Base-by-base conservation (phyloP, 2,113 vertebrate species). In the Bubo bubo region DNA sequence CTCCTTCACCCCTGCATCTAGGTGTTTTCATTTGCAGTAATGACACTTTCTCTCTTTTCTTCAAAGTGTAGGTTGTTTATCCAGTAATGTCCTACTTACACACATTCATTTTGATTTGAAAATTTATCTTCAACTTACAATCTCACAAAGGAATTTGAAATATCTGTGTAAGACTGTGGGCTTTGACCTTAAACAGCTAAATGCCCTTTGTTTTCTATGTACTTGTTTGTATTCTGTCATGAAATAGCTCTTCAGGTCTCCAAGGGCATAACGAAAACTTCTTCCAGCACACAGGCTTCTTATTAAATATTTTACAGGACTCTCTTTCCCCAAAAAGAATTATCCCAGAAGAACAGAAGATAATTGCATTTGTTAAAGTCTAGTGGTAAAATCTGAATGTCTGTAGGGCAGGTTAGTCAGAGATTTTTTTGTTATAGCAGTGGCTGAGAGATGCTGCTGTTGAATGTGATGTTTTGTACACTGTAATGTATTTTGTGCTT, bases 1-100 rank as follows among this genome's bases (percentile, higher is more conserved):
- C 7, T 49, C 5, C 5, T 3, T 4, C 21, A 14, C 3, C 8
- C 2, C 5, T 13, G 15, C 34, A 41, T 5, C 14, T 39, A 35
- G 17, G 20, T 63, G 14, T 1, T 74, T 71, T 67, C 12, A 18
- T 3, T 55, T 75, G 23, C 20, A 43, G 8, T 67, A 66, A 19
- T 35, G 30, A 6, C 27, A 27, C 16, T 66, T 86, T 30, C 47
- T 66, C 16, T 12, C 8, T 32, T 81, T 91, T 66, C 32, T 68
- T 79, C 35, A 50, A 79, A 93, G 21, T 58, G 53, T 30, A 67
- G 4, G 4, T 35, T 66, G 9, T 53, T 81, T 81, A 9, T 45
- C 8, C 10, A 58, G 34, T 59, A 24, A 28, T n/a, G 14, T 26
- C 85, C 13, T 52, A 53, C 15, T 45, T n/a, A n/a, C 3, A 39